These are phyloP conservation scores for Melangyna quadrimaculata DNA, from an alignment of 2,888 invertebrate genomes.

Conservation along the genomic window DNA sequence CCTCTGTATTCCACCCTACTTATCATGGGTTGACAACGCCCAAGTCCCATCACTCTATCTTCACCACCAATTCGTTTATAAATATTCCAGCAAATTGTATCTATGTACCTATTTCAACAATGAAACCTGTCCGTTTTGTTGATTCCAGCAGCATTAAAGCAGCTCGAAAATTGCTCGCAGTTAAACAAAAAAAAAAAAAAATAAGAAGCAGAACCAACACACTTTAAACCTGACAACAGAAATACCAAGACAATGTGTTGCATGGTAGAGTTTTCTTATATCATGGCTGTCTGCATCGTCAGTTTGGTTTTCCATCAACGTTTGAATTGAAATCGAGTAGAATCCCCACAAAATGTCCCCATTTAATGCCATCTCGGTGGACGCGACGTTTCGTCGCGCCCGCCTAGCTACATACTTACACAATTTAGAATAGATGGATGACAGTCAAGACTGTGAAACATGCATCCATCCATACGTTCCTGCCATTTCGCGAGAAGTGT, in stretches of 20 bases:
- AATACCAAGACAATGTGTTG: slow-evolving; percentile 44
- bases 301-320: slow-evolving; percentile 45
- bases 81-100: slow-evolving; percentile 64
- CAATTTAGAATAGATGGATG: slow-evolving; percentile 55
- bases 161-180: slow-evolving; percentile 15
- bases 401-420: slow-evolving; percentile 1
- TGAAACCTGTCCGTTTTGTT: slow-evolving; percentile 55
- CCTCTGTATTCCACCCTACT: slow-evolving; percentile 11
- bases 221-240: slow-evolving; percentile 2
- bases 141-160: slow-evolving; percentile 13
- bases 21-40: slow-evolving; percentile 50
- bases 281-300: slow-evolving; percentile 58
- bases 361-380: slow-evolving; percentile 43
- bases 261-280: slow-evolving; percentile 62
- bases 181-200: neutral
- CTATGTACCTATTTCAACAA: slow-evolving; percentile 49
- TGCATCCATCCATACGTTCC: slow-evolving; percentile 45
- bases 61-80: slow-evolving; percentile 51
- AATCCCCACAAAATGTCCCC: slow-evolving; percentile 58
- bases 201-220: neutral
- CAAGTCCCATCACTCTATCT: slow-evolving; percentile 49
- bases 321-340: slow-evolving; percentile 28
- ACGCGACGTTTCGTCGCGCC: neutral
- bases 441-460: slow-evolving; percentile 53
- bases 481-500: slow-evolving; percentile 66